phyloP scores from a whole-genome alignment of 2,797 vertebrate species.

The Atherinosoma microstoma region DNA sequence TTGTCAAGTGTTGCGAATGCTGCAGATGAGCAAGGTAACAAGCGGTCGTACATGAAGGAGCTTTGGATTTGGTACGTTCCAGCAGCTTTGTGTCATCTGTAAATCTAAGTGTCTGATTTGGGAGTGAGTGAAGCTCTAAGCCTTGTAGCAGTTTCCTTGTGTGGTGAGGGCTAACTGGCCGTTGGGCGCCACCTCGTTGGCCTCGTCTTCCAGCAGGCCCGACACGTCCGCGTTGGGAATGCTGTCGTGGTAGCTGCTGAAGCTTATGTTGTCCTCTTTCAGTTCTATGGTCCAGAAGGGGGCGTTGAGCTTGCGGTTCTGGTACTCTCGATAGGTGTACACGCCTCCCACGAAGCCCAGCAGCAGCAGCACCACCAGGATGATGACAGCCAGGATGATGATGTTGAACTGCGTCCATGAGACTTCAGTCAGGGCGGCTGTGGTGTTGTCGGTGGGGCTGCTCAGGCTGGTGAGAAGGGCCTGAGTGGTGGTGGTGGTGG shows the following conservation, averaged over 20 bases:
- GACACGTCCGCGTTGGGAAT: constrained; percentile 96
- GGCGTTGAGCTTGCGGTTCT: constrained; percentile 96
- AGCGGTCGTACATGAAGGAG: constrained; percentile 52
- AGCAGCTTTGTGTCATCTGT: constrained; percentile 64
- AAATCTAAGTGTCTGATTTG: constrained; percentile 18
- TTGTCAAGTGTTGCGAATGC: constrained; percentile 34
- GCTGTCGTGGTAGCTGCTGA: constrained; percentile 99
- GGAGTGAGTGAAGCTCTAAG: constrained; percentile 63
- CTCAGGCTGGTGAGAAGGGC: constrained; percentile 74
- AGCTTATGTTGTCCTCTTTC: constrained; percentile 99
- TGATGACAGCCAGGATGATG: constrained; percentile 95
- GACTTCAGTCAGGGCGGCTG: constrained; percentile 90
- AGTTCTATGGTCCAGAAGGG: constrained; percentile 99
- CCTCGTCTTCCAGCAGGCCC: constrained; percentile 93
- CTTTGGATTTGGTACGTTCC: constrained; percentile 72
- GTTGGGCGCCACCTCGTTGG: constrained; percentile 91
- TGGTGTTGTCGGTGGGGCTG: constrained; percentile 89
- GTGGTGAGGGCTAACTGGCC: constrained; percentile 92
- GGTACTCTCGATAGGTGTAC: constrained; percentile 95
- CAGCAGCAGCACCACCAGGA: constrained; percentile 93
- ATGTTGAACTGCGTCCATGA: constrained; percentile 99
- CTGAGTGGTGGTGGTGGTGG: constrained; percentile 76
- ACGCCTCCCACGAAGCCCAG: constrained; percentile 96
- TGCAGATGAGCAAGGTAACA: constrained; percentile 37
- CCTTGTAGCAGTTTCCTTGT: constrained; percentile 93